These are phyloP conservation scores for Balearica regulorum DNA, from an alignment of 2,797 vertebrate species.

Conservation along the genomic window DNA sequence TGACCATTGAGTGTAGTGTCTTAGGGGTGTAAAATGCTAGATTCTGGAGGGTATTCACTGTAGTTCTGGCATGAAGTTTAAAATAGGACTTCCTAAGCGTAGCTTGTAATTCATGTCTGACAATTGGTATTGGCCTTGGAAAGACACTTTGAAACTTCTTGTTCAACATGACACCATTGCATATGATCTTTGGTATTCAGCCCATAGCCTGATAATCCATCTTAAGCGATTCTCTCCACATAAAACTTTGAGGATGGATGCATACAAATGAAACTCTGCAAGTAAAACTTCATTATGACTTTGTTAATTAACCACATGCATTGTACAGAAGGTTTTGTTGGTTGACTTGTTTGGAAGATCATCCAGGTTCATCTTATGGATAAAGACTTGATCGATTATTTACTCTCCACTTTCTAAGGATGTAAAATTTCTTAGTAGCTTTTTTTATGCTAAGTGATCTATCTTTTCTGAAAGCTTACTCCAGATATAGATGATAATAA, in stretches of 20 bases:
- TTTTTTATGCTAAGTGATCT: neutral
- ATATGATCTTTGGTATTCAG: neutral
- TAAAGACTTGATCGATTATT: neutral
- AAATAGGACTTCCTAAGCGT: neutral
- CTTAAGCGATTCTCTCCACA: rapidly evolving
- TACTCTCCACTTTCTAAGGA: neutral
- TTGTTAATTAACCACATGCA: neutral
- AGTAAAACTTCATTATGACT: neutral
- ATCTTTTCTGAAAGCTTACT: neutral
- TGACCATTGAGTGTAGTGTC: neutral
- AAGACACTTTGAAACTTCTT: neutral
- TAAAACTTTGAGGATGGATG: neutral
- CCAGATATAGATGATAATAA: neutral
- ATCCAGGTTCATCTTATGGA: neutral
- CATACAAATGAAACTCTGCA: neutral
- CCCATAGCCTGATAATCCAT: neutral
- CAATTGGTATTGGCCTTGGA: neutral
- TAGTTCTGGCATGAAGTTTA: neutral
- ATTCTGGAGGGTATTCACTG: neutral
- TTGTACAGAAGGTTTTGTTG: neutral
- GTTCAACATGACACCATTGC: neutral
- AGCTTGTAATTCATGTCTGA: neutral
- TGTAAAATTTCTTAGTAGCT: neutral
- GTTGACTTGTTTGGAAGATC: neutral
- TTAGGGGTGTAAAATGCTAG: neutral